These are phyloP conservation scores for Hypothenemus hampei DNA, from an alignment of 1,140 invertebrate species.

Conservation along the genomic window DNA sequence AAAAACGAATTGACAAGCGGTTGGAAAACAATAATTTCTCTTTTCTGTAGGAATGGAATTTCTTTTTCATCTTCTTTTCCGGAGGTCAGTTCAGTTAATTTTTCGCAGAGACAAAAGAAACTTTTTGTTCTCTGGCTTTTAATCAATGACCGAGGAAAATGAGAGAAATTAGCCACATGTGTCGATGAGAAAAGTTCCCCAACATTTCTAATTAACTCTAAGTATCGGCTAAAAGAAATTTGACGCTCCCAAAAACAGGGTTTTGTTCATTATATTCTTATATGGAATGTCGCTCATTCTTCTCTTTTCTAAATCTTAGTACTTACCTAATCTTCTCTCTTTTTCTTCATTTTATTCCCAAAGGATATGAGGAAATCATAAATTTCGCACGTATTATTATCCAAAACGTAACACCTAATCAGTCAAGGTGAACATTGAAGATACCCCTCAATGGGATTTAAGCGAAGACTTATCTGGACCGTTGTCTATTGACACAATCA, in stretches of 20 bases:
- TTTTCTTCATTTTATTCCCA: background rate
- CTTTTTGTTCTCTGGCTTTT: conserved; percentile 3
- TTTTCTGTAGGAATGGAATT: too few species aligned
- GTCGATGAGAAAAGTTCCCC: conserved; percentile 4
- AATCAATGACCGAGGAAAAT: conserved; percentile 8
- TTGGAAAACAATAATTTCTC: too few species aligned
- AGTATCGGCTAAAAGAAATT: conserved; percentile 3
- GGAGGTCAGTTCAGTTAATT: too few species aligned
- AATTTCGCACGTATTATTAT: background rate
- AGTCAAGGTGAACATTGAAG: too few species aligned
- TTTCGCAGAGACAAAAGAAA: conserved; percentile 13
- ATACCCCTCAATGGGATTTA: too few species aligned
- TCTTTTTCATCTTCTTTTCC: too few species aligned
- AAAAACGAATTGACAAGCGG: too few species aligned
- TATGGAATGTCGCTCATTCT: background rate
- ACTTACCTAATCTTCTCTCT: too few species aligned
- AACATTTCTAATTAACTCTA: conserved; percentile 17
- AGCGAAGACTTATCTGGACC: background rate
- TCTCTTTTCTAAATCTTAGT: too few species aligned
- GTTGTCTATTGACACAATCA: background rate
- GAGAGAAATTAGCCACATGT: conserved; percentile 15
- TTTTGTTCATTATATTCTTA: too few species aligned
- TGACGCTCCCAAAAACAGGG: background rate
- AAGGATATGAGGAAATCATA: background rate
- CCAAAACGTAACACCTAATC: background rate